Evolutionary conservation across 2,797 vertebrate species (phyloP).

Genomic region (Propithecus perrieri): DNA sequence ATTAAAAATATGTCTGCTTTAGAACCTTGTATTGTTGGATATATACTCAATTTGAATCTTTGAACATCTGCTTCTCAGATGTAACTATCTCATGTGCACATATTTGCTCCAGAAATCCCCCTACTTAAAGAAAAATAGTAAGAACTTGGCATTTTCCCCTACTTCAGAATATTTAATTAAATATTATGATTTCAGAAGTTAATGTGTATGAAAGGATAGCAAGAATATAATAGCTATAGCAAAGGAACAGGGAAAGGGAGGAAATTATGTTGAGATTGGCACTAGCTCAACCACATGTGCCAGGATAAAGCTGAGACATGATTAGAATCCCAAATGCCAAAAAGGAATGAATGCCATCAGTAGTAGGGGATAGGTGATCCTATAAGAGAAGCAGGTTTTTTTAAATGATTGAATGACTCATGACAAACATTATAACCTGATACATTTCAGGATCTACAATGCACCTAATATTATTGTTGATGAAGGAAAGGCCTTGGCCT

Average conservation of each 20-base stretch:
- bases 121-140: background rate
- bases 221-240: background rate
- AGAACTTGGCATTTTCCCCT: background rate
- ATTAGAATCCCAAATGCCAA: background rate
- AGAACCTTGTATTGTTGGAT: background rate
- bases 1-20: background rate
- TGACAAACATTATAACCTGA: background rate
- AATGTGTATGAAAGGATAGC: background rate
- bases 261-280: constrained; percentile 33
- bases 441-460: background rate
- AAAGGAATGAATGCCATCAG: background rate
- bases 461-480: background rate
- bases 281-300: background rate
- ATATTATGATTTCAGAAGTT: constrained; percentile 30
- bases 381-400: background rate
- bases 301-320: background rate
- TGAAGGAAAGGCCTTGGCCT: background rate
- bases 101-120: background rate
- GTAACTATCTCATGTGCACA: background rate
- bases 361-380: background rate
- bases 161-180: constrained; percentile 13
- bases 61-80: constrained; percentile 27
- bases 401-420: background rate
- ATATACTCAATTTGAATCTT: constrained; percentile 2
- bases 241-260: background rate